Percentiles rank a stretch among this genome's conserved stretches.
phyloP scores from a whole-genome alignment of 2,888 invertebrate genomes.

The Dryomyza anilis region DNA sequence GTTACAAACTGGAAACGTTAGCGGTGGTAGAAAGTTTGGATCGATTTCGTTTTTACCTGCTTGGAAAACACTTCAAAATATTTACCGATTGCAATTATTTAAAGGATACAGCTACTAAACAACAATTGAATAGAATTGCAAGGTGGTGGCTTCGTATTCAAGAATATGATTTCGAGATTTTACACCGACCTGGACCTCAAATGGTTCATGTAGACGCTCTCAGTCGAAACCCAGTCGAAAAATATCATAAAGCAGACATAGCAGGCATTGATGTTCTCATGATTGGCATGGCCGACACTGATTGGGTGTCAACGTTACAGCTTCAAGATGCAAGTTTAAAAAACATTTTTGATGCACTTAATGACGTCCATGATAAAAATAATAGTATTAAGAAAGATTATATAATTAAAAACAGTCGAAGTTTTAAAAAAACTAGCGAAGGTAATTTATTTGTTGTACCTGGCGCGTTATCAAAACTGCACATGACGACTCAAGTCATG shows the following conservation, averaged over 20 bases:
- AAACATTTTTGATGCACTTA: not conserved
- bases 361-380: too few species aligned
- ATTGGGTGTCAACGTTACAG: too few species aligned
- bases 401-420: slow-evolving; percentile 4
- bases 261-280: too few species aligned
- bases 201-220: not conserved
- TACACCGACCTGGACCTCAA: not conserved
- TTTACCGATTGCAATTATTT: slow-evolving; percentile 27
- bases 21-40: slow-evolving; percentile 27
- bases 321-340: not conserved
- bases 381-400: not conserved
- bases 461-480: slow-evolving; percentile 26
- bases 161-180: not conserved
- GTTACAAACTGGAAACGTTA: slow-evolving; percentile 4
- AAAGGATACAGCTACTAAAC: slow-evolving; percentile 3
- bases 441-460: slow-evolving; percentile 25
- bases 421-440: slow-evolving; percentile 21
- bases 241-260: too few species aligned
- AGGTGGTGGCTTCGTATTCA: not conserved
- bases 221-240: too few species aligned
- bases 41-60: slow-evolving; percentile 30
- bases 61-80: slow-evolving; percentile 28
- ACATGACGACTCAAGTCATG: too few species aligned
- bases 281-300: not conserved
- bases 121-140: not conserved